A percentile compares a stretch with the other conserved stretches of the same genome.
phyloP scores from a whole-genome alignment of 2,797 vertebrate species.

The Pitangus sulphuratus region DNA sequence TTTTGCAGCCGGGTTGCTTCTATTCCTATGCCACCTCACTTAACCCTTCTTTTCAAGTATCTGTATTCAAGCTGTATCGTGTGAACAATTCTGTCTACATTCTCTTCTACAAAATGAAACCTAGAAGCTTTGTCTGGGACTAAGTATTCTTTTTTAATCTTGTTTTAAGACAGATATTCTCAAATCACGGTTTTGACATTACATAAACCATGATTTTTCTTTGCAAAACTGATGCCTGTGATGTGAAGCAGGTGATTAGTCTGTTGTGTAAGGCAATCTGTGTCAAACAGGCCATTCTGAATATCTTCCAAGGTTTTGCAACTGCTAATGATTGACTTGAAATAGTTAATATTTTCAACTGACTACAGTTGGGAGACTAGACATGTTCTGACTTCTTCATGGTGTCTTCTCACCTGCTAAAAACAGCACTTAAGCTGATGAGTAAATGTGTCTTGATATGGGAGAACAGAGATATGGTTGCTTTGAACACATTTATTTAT shows the following conservation, averaged over 20 bases:
- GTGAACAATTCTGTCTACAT: background rate
- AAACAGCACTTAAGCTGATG: background rate
- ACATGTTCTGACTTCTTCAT: background rate
- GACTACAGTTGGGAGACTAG: background rate
- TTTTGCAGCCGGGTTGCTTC: background rate
- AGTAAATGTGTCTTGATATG: background rate
- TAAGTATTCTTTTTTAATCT: background rate
- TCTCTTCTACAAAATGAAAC: background rate
- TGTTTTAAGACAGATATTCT: background rate
- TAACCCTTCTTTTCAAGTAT: background rate
- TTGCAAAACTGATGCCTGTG: background rate
- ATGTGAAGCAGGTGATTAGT: background rate
- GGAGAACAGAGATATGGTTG: background rate
- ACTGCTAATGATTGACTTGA: background rate
- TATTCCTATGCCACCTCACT: background rate
- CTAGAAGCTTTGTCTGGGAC: background rate
- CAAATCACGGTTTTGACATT: background rate
- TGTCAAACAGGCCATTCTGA: background rate
- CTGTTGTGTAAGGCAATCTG: background rate
- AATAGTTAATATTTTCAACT: background rate
- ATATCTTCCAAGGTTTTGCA: background rate
- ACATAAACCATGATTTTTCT: background rate
- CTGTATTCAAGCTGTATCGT: background rate
- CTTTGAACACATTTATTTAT: background rate
- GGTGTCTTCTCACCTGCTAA: background rate